Base-by-base conservation (phyloP, 2,888 invertebrate genomes). In the Yponomeuta evonymella region DNA sequence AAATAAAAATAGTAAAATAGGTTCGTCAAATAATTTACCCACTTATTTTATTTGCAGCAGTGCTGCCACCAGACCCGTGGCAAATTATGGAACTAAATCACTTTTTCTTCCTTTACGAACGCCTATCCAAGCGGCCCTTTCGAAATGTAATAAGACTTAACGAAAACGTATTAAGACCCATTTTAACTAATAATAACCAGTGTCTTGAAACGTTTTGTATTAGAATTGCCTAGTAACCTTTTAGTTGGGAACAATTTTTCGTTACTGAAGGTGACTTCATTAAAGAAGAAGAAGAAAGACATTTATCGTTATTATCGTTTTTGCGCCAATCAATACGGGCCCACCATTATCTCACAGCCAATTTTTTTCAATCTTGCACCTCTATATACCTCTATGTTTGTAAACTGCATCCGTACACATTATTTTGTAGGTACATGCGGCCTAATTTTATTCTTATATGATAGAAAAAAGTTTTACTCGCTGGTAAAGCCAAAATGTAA, bases 101-200 rank as follows among this genome's bases (percentile, higher is more conserved):
- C 72, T 73, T 71, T 71, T 71, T 76, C 78, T 75, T 74, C 74
- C 75, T 15, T 58, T 15, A 74, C 74, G 74, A 74, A 73, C 73
- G 75, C 70, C 5, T 79, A 81, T 81, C 78, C 79, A 78, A 75
- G 76, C 69, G 69, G 69, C 71, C 72, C 76, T 78, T 77, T 74
- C 76, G 79, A 75, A 72, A 76, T 76, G 82, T 76, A 81, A 83
- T 87, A 83, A 83, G 84, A 83, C 85, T 79, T 88, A 84, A 80
- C 71, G 65, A 73, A 75, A 74, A 66, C 51, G 74, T 48, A 64
- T 79, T 84, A 86, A 82, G 80, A 81, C 75, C 78, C 75, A 77
- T 78, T 83, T 85, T 84, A 72, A 76, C 75, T 75, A 77, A 77
- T 74, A 73, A 71, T 48, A 70, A 58, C 36, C 64, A 62, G 79